Base-by-base conservation (phyloP, 2,888 invertebrate genomes). In the Eristalis tenax region DNA sequence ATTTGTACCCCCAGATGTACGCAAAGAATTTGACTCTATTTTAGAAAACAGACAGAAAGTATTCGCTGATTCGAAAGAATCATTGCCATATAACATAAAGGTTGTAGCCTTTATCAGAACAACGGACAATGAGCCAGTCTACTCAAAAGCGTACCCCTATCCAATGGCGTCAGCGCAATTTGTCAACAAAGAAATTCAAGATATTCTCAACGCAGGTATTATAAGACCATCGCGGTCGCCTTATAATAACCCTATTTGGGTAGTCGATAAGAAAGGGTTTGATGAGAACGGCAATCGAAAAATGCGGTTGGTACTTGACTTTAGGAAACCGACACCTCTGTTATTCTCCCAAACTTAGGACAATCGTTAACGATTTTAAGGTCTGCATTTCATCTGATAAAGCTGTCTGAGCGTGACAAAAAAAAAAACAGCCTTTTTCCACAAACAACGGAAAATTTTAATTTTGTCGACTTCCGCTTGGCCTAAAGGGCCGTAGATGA, bases 81-180 rank as follows among this genome's bases (percentile, higher is more conserved):
- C 50, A 13, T 57, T 81, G 13, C 71, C 83, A 11, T 88, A 69
- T 38, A 82, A 82, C 57, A 88, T 79, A 23, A 89, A 77, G 26
- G 43, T 89, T 15, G 78, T 84, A 22, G 84, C 75, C 15, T 79
- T 70, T 15, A 79, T 75, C 15, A 75, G 57, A 40, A 75, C 79
- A 35, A 74, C 13, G 4, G 69, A 79, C 23, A 68, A 70, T 64
- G 84, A 84, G 15, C 79, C 79, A 6, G 71, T 80, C 5, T 80
- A 75, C 59, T 79, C 74, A 22, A 79, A 70, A n/a, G 63, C 63
- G 1, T 79, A 84, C 22, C 40, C 75, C n/a, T 70, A 79, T n/a
- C 70, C 70, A 64, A 66, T 74, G 3, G 59, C 32, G 4, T 18
- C 76, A 5, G 40, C 70, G 5, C 61, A 69, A 32, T 82, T 82